Percentiles rank a stretch among this genome's conserved stretches.
Conservation (phyloP, 2,888 invertebrate species). For the Leucophenga maculata region DNA sequence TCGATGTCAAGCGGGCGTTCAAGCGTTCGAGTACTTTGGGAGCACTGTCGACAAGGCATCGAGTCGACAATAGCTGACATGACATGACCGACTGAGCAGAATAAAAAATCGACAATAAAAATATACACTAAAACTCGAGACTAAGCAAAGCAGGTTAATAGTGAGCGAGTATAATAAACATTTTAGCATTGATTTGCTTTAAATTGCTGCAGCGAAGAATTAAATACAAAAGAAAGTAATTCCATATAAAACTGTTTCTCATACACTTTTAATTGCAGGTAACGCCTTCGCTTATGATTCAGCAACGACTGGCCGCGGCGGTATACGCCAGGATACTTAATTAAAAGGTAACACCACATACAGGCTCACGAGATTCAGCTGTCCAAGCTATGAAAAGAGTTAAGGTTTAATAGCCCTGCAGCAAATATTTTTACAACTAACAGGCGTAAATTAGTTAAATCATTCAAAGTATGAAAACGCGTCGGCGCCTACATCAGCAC, state of each 20-base stretch:
- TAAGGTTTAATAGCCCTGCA: slow-evolving; percentile 17
- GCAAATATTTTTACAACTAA: slow-evolving; percentile 13
- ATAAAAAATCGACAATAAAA: neutral
- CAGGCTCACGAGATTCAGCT: slow-evolving; percentile 2
- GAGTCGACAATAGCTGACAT: slow-evolving; percentile 20
- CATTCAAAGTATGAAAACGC: slow-evolving; percentile 11
- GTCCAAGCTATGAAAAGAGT: neutral
- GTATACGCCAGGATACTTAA: slow-evolving; percentile 7
- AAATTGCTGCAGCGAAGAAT: neutral
- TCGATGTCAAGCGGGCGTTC: slow-evolving; percentile 16
- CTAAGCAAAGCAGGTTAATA: slow-evolving; percentile 19
- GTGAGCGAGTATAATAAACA: neutral
- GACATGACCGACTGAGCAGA: slow-evolving; percentile 6
- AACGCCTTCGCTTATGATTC: slow-evolving; percentile 6
- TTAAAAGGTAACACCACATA: slow-evolving; percentile 23
- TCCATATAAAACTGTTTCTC: neutral
- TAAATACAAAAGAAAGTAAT: neutral
- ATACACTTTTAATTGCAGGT: slow-evolving; percentile 1
- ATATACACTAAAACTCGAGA: neutral
- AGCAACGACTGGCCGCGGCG: neutral
- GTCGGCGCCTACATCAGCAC: slow-evolving; percentile 22
- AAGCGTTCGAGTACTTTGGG: neutral
- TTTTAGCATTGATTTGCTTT: slow-evolving; percentile 9
- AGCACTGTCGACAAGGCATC: neutral
- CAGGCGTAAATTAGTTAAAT: slow-evolving; percentile 22